Evolutionary conservation across 2,113 vertebrate genomes (phyloP), one percentile per base, ranked within the genome.

Genomic region (Xyrauchen texanus): DNA sequence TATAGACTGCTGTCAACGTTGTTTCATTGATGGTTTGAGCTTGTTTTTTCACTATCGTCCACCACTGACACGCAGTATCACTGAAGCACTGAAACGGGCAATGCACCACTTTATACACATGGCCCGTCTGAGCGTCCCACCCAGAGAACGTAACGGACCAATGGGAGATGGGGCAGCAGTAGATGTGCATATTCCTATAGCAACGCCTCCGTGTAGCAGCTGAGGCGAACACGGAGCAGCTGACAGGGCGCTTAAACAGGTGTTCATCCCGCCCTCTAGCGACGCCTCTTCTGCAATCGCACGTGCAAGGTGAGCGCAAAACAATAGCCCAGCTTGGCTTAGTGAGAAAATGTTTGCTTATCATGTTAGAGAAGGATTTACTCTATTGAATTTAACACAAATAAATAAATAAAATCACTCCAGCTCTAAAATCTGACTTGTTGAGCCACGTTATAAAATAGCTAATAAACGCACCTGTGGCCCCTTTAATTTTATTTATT

Each of bases 171-270:
- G 68, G n/a, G 70, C 52, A 69, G 82, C 46, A 13, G 67, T 0
- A 3, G 0, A 91, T 94, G 94, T 92, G 89, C 90, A 34, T 94
- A 85, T 93, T 91, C 90, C 91, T 83, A 93, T 86, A 86, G 92
- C 86, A 90, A 88, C 89, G 82, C 69, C 81, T 15, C 6, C 67
- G 61, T 45, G 80, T 73, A 88, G 89, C 87, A 90, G 91, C 89
- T 88, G 89, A 83, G 87, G 89, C 88, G 85, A 77, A 82, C 83
- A 67, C 79, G 84, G 86, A 85, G 87, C 88, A 89, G 89, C 89
- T 90, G 61, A 46, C 58, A 7, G 61, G 10, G 53, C 49, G 70
- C 13, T 55, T 44, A 68, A 86, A 87, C 89, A 90, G 91, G 90
- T 89, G 91, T 78, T 85, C 7, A 69, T 82, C 83, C 81, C 86